A percentile compares a stretch with the other conserved stretches of the same genome.
Conservation (phyloP, 1,140 invertebrate species). For the Venustaconcha ellipsiformis region DNA sequence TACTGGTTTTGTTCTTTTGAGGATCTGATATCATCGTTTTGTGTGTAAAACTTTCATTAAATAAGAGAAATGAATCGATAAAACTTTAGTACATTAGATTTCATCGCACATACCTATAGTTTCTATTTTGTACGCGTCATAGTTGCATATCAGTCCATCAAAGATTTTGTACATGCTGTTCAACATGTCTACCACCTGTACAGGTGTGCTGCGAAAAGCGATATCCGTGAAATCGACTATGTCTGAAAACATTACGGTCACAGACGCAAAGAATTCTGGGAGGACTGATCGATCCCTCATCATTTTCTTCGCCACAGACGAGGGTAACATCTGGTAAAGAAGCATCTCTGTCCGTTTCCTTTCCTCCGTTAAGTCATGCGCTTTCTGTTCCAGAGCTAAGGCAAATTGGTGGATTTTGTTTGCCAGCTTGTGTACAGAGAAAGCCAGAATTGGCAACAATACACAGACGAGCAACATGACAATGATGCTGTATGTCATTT, state of each 20-base stretch:
- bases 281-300: slow-evolving; percentile 65
- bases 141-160: slow-evolving; percentile 46
- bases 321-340: slow-evolving; percentile 62
- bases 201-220: slow-evolving; percentile 86
- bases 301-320: slow-evolving; percentile 67
- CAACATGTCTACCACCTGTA: slow-evolving; percentile 77
- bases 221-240: slow-evolving; percentile 85
- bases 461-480: too few relatives aligned
- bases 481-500: too few relatives aligned
- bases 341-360: slow-evolving; percentile 56
- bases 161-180: slow-evolving; percentile 55
- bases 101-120: slow-evolving; percentile 38
- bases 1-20: too few relatives aligned
- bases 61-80: too few relatives aligned
- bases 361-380: slow-evolving; percentile 45
- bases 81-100: too few relatives aligned
- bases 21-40: too few relatives aligned
- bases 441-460: too few relatives aligned
- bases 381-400: too few relatives aligned
- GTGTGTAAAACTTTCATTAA: too few relatives aligned
- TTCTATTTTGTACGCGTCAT: slow-evolving; percentile 56
- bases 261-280: slow-evolving; percentile 65
- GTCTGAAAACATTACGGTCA: slow-evolving; percentile 78
- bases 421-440: too few relatives aligned
- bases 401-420: too few relatives aligned